These are phyloP conservation scores for Scotopteryx bipunctaria DNA, from an alignment of 2,888 invertebrate genomes.

Conservation along the genomic window DNA sequence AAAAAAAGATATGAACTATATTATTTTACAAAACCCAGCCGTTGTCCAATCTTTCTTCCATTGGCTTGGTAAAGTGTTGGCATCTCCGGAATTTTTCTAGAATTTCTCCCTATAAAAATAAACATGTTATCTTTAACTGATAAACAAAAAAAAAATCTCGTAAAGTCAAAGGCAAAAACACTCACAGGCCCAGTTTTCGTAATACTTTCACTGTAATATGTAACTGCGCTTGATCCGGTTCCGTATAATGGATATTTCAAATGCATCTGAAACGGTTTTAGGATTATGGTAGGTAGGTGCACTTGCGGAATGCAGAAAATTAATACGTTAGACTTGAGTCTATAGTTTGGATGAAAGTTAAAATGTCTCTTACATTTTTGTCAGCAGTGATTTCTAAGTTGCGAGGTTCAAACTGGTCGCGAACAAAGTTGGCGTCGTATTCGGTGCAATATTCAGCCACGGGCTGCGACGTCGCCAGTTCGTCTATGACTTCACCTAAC, in stretches of 20 bases:
- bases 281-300: neutral
- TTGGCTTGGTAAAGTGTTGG: slow-evolving; percentile 74
- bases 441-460: slow-evolving; percentile 71
- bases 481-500: slow-evolving; percentile 77
- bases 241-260: slow-evolving; percentile 76
- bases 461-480: slow-evolving; percentile 62
- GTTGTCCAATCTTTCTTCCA: slow-evolving; percentile 73
- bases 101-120: slow-evolving; percentile 65
- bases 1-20: neutral
- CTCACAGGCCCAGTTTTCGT: slow-evolving; percentile 71
- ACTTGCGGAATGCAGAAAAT: too few species aligned
- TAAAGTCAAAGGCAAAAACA: neutral
- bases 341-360: neutral
- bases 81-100: slow-evolving; percentile 74
- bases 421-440: slow-evolving; percentile 68
- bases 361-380: slow-evolving; percentile 57
- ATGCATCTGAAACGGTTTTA: slow-evolving; percentile 60
- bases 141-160: too few species aligned
- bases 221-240: slow-evolving; percentile 74
- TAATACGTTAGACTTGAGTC: neutral
- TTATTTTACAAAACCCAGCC: slow-evolving; percentile 73
- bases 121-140: neutral
- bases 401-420: slow-evolving; percentile 67
- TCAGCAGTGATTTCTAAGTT: slow-evolving; percentile 65
- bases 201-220: slow-evolving; percentile 69